Evolutionary conservation across 2,797 vertebrate genomes (phyloP).

Genomic region (Lepus oiostolus): DNA sequence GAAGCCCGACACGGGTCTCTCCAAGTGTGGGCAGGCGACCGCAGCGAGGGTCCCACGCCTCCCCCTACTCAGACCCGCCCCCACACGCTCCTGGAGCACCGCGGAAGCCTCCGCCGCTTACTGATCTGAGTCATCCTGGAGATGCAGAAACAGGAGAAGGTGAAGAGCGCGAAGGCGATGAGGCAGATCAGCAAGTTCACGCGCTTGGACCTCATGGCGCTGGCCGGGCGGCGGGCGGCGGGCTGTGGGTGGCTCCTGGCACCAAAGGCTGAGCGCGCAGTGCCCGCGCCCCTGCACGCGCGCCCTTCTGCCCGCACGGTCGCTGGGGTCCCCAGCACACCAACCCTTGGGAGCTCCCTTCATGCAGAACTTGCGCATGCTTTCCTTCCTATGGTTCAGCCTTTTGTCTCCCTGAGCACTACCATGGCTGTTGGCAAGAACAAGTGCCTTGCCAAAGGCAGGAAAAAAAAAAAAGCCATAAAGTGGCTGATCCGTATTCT

Average conservation of each 20-base stretch:
- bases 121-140: conserved; percentile 61
- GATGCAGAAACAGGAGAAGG: conserved; percentile 75
- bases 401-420: conserved; percentile 91
- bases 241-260: not conserved
- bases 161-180: not conserved
- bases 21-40: rapidly evolving
- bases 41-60: rapidly evolving
- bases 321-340: too few species aligned
- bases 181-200: not conserved
- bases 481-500: conserved; percentile 96
- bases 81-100: not conserved
- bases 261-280: rapidly evolving
- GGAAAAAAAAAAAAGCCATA: conserved; percentile 94
- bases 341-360: rapidly evolving
- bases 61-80: rapidly evolving
- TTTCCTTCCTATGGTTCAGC: not conserved
- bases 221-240: rapidly evolving
- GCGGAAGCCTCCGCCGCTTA: not conserved
- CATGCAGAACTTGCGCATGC: not conserved
- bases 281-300: not conserved
- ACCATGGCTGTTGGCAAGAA: conserved; percentile 95
- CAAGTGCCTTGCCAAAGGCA: conserved; percentile 95
- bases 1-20: too few species aligned
- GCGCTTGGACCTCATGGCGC: conserved; percentile 53
- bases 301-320: not conserved